Conservation (phyloP, 2,113 vertebrate species). For the Cranoglanis bouderius region DNA sequence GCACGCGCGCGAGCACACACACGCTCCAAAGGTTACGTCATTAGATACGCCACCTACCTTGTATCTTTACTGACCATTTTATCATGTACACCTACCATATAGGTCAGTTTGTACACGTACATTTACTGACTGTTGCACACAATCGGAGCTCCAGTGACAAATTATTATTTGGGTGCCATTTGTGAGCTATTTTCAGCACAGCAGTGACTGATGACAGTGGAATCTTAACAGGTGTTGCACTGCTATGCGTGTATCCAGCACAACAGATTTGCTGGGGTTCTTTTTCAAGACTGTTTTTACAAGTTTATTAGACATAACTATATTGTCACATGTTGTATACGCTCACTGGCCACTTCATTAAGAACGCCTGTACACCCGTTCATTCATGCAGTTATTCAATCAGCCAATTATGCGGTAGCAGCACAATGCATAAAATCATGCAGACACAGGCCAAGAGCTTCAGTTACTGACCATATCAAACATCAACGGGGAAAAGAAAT, state of each 20-base stretch:
- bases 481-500: not conserved
- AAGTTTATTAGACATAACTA: not conserved
- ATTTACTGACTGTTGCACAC: not conserved
- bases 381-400: too few relatives aligned
- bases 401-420: too few relatives aligned
- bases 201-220: not conserved
- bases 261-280: not conserved
- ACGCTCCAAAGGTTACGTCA: not conserved
- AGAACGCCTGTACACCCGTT: too few relatives aligned
- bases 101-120: not conserved
- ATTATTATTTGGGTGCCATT: not conserved
- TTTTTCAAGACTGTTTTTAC: not conserved
- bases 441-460: not conserved
- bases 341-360: not conserved
- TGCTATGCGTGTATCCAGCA: not conserved
- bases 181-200: not conserved
- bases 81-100: not conserved
- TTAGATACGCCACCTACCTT: not conserved
- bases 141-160: not conserved
- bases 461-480: not conserved
- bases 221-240: not conserved
- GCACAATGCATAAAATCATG: not conserved
- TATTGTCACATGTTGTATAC: not conserved
- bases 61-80: too few relatives aligned
- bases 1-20: too few relatives aligned